Conservation (phyloP, 2,888 invertebrate genomes). For the Drosophila algonquin region DNA sequence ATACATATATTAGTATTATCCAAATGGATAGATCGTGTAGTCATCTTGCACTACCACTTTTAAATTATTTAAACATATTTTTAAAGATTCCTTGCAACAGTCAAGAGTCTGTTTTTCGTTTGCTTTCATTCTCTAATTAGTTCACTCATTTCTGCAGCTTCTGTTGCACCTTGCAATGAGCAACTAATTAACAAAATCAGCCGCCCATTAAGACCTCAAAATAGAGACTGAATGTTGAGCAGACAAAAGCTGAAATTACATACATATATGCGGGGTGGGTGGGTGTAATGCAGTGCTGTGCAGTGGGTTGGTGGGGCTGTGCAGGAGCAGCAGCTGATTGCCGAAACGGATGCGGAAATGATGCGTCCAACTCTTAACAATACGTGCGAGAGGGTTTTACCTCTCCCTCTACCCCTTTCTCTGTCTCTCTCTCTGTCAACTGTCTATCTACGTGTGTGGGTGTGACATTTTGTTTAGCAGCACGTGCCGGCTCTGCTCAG, state of each 20-base stretch:
- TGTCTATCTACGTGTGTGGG: slow-evolving; percentile 18
- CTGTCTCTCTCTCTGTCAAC: not conserved
- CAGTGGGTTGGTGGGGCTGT: not conserved
- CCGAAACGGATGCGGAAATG: slow-evolving; percentile 75
- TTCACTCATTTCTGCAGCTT: not conserved
- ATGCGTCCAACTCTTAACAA: slow-evolving; percentile 53
- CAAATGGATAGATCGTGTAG: no score
- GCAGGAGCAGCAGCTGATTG: slow-evolving; percentile 53
- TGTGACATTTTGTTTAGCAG: slow-evolving; percentile 70
- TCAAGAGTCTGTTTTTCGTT: no score
- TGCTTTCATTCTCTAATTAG: not conserved
- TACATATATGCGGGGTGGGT: not conserved
- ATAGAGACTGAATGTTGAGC: slow-evolving; percentile 52
- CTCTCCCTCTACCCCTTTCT: not conserved
- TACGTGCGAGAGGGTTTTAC: not conserved
- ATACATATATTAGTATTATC: no score
- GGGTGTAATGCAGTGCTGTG: not conserved
- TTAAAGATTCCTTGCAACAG: no score
- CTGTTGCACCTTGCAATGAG: slow-evolving; percentile 23
- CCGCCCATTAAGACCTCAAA: slow-evolving; percentile 28
- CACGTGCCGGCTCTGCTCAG: slow-evolving; percentile 57
- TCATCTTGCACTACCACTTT: no score
- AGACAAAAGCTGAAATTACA: slow-evolving; percentile 59
- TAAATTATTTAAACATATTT: no score
- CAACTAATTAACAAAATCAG: slow-evolving; percentile 59